phyloP scores from a whole-genome alignment of 2,888 invertebrate genomes.

The Zonitis immaculata region DNA sequence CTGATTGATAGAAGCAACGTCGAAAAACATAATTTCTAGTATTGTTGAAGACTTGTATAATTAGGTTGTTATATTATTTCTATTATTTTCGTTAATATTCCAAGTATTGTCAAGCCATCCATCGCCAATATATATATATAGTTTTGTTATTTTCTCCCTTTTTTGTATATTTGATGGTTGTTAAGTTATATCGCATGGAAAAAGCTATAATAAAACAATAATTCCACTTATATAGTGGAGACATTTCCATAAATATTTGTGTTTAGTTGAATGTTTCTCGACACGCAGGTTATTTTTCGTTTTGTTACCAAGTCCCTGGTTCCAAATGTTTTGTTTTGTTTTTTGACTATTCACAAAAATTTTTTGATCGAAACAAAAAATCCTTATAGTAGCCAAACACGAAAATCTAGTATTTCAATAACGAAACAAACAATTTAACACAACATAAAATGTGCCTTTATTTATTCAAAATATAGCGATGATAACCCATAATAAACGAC shows the following conservation, averaged over 20 bases:
- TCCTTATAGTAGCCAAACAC: conserved; percentile 11
- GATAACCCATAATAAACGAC: conserved; percentile 14
- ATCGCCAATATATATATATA: no score
- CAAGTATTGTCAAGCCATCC: no score
- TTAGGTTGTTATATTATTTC: no score
- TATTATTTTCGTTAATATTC: no score
- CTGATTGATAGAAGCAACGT: neutral
- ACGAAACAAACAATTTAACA: conserved; percentile 15
- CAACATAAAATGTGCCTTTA: conserved; percentile 10
- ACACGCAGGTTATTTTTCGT: conserved; percentile 26
- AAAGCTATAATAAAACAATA: conserved; percentile 24
- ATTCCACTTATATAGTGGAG: conserved; percentile 20
- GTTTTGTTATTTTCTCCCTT: no score
- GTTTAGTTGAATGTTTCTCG: conserved; percentile 27
- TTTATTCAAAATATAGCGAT: neutral
- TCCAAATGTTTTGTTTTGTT: no score
- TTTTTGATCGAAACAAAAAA: conserved; percentile 4
- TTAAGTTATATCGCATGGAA: conserved; percentile 24
- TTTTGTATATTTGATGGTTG: neutral
- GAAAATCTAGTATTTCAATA: conserved; percentile 12
- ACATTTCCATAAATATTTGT: conserved; percentile 31
- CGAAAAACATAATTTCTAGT: neutral
- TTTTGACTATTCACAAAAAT: no score
- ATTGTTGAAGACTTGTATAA: neutral
- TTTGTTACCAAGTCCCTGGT: no score